Base-by-base conservation (phyloP, 2,113 vertebrate species). In the Penelope pileata region DNA sequence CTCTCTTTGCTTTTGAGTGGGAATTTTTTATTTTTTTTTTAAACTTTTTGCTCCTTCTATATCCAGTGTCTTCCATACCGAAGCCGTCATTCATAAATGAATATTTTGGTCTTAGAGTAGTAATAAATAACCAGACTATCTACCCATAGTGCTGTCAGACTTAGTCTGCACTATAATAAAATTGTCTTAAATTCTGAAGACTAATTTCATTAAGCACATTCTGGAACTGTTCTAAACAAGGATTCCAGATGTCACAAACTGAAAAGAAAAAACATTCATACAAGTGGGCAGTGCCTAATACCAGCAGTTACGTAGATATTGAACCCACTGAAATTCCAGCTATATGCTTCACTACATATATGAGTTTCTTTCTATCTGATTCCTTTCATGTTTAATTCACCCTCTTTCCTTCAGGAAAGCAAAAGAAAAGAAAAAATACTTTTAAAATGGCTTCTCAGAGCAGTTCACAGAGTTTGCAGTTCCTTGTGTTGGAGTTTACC, bases 351-450 rank as follows among this genome's bases (percentile, higher is more conserved):
- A 56, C 1, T 48, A 21, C 34, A 2, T 26, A 6, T 7, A 6
- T 47, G 26, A 66, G 4, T 6, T 62, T 80, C 18, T 70, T 73
- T 53, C 27, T n/a, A 3, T 38, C 10, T 51, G 42, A 21, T 16
- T 16, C 29, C 23, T 79, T 68, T 68, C 12, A 11, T 47, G 12
- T 72, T 66, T 36, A 56, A 36, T 7, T 79, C 51, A 56, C 2
- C 3, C 9, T 62, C 9, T 14, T 66, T 75, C 30, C 16, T 74
- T 67, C 47, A 68, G 34, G 19, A 84, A 76, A 16, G 0, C 0
- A 4, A 58, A 72, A 7, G 36, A 45, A 73, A 72, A 29, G 1
- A 56, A 77, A n/a, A 40, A 63, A 40, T 38, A 29, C 10, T 17
- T 40, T 8, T 29, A 63, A 27, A 63, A 18, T 8, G 72, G 27